Base-by-base conservation (phyloP, 2,888 invertebrate genomes). In the Danaus chrysippus region DNA sequence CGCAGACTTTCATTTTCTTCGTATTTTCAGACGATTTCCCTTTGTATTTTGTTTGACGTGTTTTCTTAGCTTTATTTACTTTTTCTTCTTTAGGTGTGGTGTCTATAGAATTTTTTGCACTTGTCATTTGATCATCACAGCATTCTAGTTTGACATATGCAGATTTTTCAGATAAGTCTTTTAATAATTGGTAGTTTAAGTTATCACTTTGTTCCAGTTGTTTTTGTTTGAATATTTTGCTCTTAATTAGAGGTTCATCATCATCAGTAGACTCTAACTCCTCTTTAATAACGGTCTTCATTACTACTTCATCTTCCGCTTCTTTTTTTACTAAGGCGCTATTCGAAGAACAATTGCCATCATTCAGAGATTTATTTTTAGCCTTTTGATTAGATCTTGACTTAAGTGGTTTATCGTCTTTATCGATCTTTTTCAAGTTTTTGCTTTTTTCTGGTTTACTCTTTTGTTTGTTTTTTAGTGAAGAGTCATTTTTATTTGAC, bases 121-220 rank as follows among this genome's bases (percentile, higher is more conserved):
- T 87, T 74, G 84, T 86, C 60, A 89, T 77, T 73, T 86, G 88
- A 60, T 87, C 88, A 73, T 91, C 87, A 73, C 87, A 91, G 76
- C 89, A 88, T 75, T 91, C 88, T 64, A 91, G 73, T 75, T 91
- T 91, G 19, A 91, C 91, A 70, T 89, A 89, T 8, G 90, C 86
- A 19, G 90, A 87, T 75, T 90, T 90, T 78, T 89, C 86, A 0
- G 91, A 85, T 63, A 89, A 81, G 70, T 91, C 90, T 76, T 87
- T 90, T 57, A 89, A 68, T 62, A 90, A 68, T 71, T 87, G 84
- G 68, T 83, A 86, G 70, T 90, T 88, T 11, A 87, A 72, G 43
- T 79, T 80, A 56, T 87, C 83, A 68, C 71, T 83, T 65, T 82
- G 76, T 17, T 49, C 49, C 6, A 17, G 49, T 71, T 84, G 82